phyloP scores from a whole-genome alignment of 2,797 vertebrate species.

The Mus caroli region DNA sequence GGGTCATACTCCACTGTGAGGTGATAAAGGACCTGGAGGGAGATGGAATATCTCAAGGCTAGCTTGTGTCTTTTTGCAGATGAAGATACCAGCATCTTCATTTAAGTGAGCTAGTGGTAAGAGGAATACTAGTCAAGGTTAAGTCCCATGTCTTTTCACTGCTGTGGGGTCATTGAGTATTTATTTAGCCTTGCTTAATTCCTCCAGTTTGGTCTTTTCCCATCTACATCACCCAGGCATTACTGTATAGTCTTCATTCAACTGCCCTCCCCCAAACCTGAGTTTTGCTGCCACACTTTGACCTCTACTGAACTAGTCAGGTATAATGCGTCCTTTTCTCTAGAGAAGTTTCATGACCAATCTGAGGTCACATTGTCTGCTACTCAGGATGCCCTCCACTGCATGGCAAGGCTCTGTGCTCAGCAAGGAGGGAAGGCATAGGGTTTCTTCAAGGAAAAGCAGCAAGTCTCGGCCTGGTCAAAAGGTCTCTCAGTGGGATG shows the following conservation, averaged over 20 bases:
- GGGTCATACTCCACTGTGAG: not conserved
- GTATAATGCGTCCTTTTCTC: not conserved
- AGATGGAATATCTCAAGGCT: not conserved
- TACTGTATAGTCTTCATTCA: not conserved
- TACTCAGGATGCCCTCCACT: not conserved
- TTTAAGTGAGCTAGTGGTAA: not conserved
- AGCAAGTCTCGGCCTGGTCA: not conserved
- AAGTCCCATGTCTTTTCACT: not conserved
- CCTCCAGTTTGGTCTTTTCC: not conserved
- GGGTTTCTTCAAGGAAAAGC: constrained; percentile 32
- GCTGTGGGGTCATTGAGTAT: not conserved
- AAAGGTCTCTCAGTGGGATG: not conserved
- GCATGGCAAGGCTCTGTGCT: not conserved
- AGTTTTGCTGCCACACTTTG: not conserved
- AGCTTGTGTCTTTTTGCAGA: not conserved
- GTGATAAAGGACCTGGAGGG: not conserved
- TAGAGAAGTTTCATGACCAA: not conserved
- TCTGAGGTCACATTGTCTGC: not conserved
- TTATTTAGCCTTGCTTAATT: not conserved
- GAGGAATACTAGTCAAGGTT: not conserved
- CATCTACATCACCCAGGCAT: not conserved
- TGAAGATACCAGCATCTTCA: not conserved
- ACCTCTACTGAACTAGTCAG: not conserved
- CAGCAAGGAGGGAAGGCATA: not conserved
- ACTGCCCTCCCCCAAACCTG: not conserved